A percentile compares a stretch with the other conserved stretches of the same genome.
Conservation (phyloP, 2,797 vertebrate genomes). For the Paratrypauchen microcephalus region DNA sequence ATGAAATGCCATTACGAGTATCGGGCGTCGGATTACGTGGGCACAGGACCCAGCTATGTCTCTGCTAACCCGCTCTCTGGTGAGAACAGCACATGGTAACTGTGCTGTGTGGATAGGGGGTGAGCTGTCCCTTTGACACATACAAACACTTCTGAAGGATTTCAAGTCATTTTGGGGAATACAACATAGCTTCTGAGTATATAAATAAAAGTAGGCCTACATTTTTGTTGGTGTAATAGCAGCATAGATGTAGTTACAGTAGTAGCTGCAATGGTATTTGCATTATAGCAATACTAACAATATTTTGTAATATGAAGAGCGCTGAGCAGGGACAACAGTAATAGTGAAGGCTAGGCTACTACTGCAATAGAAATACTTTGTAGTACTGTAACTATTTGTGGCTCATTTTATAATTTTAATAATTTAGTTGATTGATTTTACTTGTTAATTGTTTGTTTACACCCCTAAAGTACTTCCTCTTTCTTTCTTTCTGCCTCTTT, state of each 20-base stretch:
- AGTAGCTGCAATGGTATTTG: background rate
- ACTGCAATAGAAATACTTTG: background rate
- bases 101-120: constrained; percentile 37
- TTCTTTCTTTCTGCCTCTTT: background rate
- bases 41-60: constrained; percentile 65
- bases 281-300: background rate
- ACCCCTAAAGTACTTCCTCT: background rate
- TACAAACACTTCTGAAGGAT: background rate
- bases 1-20: constrained; percentile 68
- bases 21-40: constrained; percentile 69
- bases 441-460: background rate
- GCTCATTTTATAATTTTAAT: background rate
- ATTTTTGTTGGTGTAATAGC: background rate
- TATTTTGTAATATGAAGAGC: background rate
- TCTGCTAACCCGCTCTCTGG: constrained; percentile 65
- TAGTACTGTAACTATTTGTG: background rate
- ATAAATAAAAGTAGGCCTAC: too few relatives aligned
- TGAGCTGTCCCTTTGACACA: background rate
- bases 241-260: background rate
- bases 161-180: background rate
- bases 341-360: background rate
- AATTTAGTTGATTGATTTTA: background rate
- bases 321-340: background rate
- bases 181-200: too few relatives aligned
- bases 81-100: constrained; percentile 62